Conservation (phyloP, 2,888 invertebrate species). For the Heliconius hortense region DNA sequence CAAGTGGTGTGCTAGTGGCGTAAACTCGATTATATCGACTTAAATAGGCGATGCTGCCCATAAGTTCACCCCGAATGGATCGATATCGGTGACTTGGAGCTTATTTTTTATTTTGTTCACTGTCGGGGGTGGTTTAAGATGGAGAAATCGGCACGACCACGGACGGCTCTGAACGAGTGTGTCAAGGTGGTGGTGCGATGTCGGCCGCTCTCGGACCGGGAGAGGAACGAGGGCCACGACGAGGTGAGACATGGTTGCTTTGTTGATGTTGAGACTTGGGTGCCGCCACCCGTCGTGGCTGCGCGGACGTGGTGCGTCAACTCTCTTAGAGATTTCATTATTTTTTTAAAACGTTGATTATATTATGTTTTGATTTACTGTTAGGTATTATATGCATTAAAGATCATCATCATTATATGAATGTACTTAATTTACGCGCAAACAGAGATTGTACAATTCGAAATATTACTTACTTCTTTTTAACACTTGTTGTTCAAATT, state of each 20-base stretch:
- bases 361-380: neutral
- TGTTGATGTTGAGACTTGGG: conserved; percentile 47
- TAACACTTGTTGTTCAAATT: neutral
- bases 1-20: conserved; percentile 46
- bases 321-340: neutral
- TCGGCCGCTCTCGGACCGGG: conserved; percentile 95
- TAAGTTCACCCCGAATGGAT: conserved; percentile 74
- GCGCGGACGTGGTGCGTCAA: conserved; percentile 51
- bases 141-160: conserved; percentile 78
- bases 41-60: conserved; percentile 70
- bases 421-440: neutral
- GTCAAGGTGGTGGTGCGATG: conserved; percentile 99
- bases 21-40: conserved; percentile 45
- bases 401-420: neutral
- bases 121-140: conserved; percentile 62
- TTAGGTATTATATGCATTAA: neutral
- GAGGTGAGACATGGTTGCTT: conserved; percentile 71
- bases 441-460: neutral
- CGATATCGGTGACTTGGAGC: conserved; percentile 75
- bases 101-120: conserved; percentile 58
- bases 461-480: neutral
- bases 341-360: neutral
- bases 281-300: conserved; percentile 47
- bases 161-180: conserved; percentile 87
- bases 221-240: conserved; percentile 87